Percentiles rank a stretch among this genome's conserved stretches.
phyloP scores from a whole-genome alignment of 2,113 vertebrate species.

The Hippocampus abdominalis region DNA sequence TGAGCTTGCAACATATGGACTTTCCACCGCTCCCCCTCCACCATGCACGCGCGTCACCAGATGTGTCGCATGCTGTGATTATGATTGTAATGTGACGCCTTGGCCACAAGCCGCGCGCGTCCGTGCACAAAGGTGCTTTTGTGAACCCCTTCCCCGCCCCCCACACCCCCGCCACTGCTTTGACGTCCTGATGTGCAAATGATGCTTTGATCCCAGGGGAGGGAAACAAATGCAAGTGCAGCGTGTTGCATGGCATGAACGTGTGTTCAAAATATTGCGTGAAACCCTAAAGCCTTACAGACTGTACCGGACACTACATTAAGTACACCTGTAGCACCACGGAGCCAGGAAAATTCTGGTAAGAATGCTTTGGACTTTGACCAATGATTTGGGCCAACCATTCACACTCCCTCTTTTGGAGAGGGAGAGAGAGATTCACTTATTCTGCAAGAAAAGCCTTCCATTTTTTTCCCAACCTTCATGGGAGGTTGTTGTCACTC shows the following conservation, averaged over 20 bases:
- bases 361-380: too few relatives aligned
- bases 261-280: constrained; percentile 47
- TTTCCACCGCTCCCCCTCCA: background rate
- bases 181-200: constrained; percentile 70
- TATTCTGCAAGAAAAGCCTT: too few relatives aligned
- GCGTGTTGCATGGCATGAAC: constrained; percentile 31
- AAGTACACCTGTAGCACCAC: background rate
- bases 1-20: background rate
- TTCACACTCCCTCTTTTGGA: too few relatives aligned
- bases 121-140: constrained; percentile 49
- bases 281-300: constrained; percentile 69
- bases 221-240: constrained; percentile 18
- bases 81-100: constrained; percentile 25
- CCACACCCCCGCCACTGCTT: constrained; percentile 25
- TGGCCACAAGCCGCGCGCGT: constrained; percentile 7
- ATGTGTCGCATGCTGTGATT: constrained; percentile 23
- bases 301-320: background rate
- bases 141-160: constrained; percentile 12
- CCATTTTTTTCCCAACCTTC: too few relatives aligned
- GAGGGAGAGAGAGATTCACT: too few relatives aligned
- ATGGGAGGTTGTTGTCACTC: too few relatives aligned
- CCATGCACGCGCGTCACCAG: background rate
- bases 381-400: too few relatives aligned
- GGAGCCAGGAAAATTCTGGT: background rate
- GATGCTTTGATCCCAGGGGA: constrained; percentile 57